These are phyloP conservation scores for Tipula unca DNA, from an alignment of 2,888 invertebrate species.

Conservation along the genomic window DNA sequence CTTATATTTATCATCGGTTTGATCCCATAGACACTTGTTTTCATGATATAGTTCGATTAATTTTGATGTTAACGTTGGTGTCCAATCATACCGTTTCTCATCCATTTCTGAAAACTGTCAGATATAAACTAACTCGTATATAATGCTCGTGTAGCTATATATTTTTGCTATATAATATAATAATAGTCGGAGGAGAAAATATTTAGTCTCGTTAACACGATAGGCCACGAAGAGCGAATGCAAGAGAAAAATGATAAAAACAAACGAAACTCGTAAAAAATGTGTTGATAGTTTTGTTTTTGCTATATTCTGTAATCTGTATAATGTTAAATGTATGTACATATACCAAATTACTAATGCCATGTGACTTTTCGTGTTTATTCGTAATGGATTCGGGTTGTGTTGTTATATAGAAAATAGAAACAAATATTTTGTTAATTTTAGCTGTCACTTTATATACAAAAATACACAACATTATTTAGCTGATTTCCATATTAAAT, in stretches of 20 bases:
- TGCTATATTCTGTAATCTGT: too few relatives aligned
- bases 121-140: slow-evolving; percentile 15
- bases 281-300: too few relatives aligned
- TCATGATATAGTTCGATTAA: slow-evolving; percentile 35
- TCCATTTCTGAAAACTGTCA: slow-evolving; percentile 16
- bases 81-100: slow-evolving; percentile 29
- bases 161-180: neutral
- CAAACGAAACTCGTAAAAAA: too few relatives aligned
- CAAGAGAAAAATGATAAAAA: too few relatives aligned
- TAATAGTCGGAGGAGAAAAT: neutral
- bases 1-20: slow-evolving; percentile 35
- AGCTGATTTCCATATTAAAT: neutral
- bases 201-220: neutral
- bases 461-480: neutral
- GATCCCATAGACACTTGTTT: slow-evolving; percentile 39
- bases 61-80: slow-evolving; percentile 34
- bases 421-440: neutral
- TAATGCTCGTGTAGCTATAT: neutral
- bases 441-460: neutral
- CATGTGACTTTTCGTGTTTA: neutral
- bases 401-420: neutral
- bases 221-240: neutral
- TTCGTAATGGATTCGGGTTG: neutral
- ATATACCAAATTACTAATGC: neutral
- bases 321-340: too few relatives aligned